A percentile compares a stretch with the other conserved stretches of the same genome.
Evolutionary conservation across 2,797 vertebrate genomes (phyloP).

Genomic region (Dromococcyx pavoninus): DNA sequence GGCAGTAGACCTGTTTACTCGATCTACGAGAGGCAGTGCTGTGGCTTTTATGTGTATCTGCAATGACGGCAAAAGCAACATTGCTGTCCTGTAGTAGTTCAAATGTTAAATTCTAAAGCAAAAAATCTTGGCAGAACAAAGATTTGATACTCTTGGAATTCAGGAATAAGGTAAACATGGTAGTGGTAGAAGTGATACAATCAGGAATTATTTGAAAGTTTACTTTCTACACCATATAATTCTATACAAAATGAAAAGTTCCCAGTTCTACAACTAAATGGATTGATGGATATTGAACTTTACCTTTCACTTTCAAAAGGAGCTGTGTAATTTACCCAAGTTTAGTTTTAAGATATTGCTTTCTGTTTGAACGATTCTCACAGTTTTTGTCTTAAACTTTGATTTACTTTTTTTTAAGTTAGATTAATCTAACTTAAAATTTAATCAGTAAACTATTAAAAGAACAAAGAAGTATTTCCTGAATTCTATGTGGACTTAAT

Average conservation of each 20-base stretch:
- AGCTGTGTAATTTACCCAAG: not conserved
- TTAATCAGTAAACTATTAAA: not conserved
- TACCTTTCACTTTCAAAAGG: not conserved
- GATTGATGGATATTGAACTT: not conserved
- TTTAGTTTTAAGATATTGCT: not conserved
- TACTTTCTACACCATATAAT: not conserved
- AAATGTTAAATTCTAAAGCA: not conserved
- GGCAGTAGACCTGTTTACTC: not conserved
- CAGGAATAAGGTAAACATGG: not conserved
- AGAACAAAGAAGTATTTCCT: not conserved
- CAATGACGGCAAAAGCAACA: not conserved
- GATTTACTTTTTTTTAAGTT: not conserved
- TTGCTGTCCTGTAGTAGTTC: not conserved
- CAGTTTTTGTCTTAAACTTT: not conserved
- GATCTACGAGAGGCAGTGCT: accelerated
- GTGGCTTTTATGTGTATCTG: not conserved
- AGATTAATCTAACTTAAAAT: too few species aligned
- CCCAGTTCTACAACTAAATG: not conserved
- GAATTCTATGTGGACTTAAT: not conserved
- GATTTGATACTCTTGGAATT: not conserved
- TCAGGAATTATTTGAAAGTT: not conserved
- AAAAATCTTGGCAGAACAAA: not conserved
- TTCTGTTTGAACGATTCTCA: not conserved
- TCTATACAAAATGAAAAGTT: not conserved
- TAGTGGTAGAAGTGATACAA: not conserved